phyloP scores from a whole-genome alignment of 2,888 invertebrate species.

The Sphecodes monilicornis region DNA sequence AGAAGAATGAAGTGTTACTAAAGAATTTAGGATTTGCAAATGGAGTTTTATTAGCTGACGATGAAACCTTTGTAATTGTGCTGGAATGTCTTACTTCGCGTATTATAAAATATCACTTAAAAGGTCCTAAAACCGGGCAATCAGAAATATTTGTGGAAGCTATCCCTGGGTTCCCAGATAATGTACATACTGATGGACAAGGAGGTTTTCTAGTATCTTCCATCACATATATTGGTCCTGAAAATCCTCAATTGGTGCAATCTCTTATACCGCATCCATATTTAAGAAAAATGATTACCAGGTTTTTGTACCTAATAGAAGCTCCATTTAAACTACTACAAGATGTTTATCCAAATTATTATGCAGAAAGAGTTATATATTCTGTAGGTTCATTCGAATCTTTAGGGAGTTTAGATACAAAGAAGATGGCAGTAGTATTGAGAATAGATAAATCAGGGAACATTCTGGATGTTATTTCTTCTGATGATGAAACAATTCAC shows the following conservation, averaged over 20 bases:
- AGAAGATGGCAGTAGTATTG: constrained; percentile 71
- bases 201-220: constrained; percentile 90
- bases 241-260: constrained; percentile 86
- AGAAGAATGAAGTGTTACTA: constrained; percentile 90
- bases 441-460: constrained; percentile 90
- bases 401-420: constrained; percentile 2
- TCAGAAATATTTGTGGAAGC: constrained; percentile 93
- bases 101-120: constrained; percentile 91
- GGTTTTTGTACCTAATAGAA: constrained; percentile 87
- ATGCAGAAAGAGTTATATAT: constrained; percentile 87
- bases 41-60: constrained; percentile 92
- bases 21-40: constrained; percentile 94
- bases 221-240: constrained; percentile 85
- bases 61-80: constrained; percentile 93
- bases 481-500: constrained; percentile 86
- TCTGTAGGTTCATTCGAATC: constrained; percentile 78
- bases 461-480: constrained; percentile 89
- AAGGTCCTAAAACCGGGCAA: constrained; percentile 92
- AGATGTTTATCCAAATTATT: constrained; percentile 88
- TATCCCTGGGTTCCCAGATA: constrained; percentile 90
- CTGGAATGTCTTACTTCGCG: constrained; percentile 89
- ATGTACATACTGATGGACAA: constrained; percentile 86
- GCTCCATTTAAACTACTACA: constrained; percentile 88
- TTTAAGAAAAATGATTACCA: constrained; percentile 88
- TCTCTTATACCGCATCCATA: constrained; percentile 87